Evolutionary conservation across 2,797 vertebrate species (phyloP).

Genomic region (Sebastes minor): DNA sequence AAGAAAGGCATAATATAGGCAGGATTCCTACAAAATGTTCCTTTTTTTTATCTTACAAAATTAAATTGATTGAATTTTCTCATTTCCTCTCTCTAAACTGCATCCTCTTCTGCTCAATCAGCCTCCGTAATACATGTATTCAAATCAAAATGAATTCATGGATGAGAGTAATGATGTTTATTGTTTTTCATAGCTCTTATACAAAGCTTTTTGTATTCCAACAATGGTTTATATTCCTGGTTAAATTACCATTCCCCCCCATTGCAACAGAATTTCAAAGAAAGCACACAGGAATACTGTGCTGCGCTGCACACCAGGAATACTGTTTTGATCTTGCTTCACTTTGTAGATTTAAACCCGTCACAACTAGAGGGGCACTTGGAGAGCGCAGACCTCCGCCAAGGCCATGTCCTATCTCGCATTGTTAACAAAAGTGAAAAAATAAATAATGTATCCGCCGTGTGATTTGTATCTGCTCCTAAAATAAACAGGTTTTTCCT

Average conservation of each 20-base stretch:
- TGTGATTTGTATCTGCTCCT: too few relatives aligned
- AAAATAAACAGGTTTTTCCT: too few relatives aligned
- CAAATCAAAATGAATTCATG: too few relatives aligned
- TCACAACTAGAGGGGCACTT: too few relatives aligned
- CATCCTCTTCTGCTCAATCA: neutral
- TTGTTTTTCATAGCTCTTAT: neutral
- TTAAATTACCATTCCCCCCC: neutral
- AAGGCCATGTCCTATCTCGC: too few relatives aligned
- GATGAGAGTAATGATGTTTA: neutral
- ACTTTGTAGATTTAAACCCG: too few relatives aligned
- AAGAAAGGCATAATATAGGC: too few relatives aligned
- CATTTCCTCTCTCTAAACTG: neutral
- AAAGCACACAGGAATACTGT: neutral
- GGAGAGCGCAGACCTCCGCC: too few relatives aligned
- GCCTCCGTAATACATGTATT: neutral
- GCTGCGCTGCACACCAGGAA: constrained; percentile 36
- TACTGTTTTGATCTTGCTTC: neutral
- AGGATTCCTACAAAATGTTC: neutral
- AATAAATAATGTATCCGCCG: too few relatives aligned
- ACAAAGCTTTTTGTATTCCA: neutral
- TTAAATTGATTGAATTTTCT: neutral
- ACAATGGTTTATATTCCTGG: neutral
- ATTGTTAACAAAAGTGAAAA: too few relatives aligned
- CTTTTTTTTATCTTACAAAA: neutral
- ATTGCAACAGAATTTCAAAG: constrained; percentile 17